phyloP scores from a whole-genome alignment of 2,888 invertebrate genomes.

The Synergus laeviventris region DNA sequence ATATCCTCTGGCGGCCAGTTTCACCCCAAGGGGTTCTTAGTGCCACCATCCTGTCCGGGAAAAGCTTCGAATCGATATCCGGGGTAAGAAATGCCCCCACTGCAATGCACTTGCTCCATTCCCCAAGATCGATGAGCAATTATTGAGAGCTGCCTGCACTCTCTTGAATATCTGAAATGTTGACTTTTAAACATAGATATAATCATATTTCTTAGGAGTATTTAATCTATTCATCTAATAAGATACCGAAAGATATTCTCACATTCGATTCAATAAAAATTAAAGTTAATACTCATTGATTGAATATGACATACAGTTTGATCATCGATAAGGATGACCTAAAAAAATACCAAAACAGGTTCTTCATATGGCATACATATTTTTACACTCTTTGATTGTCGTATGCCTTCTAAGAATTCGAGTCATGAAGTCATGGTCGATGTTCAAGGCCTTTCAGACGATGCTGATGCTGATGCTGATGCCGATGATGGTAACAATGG shows the following conservation, averaged over 20 bases:
- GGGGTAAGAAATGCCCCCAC: slow-evolving; percentile 67
- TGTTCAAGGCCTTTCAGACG: neutral
- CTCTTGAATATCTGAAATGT: slow-evolving; percentile 44
- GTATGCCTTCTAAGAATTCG: neutral
- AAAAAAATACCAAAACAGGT: slow-evolving; percentile 4
- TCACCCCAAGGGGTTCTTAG: slow-evolving; percentile 56
- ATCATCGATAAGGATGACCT: neutral
- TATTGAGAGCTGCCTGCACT: slow-evolving; percentile 64
- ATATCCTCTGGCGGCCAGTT: slow-evolving; percentile 52
- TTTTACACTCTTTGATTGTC: slow-evolving; percentile 7
- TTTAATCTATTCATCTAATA: neutral
- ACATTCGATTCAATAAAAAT: neutral
- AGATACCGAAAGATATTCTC: neutral
- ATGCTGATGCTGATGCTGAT: neutral
- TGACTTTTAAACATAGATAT: neutral
- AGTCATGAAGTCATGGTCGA: slow-evolving; percentile 16
- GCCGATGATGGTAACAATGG: slow-evolving; percentile 11
- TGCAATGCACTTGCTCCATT: slow-evolving; percentile 58
- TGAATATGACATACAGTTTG: slow-evolving; percentile 13
- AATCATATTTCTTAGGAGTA: no score
- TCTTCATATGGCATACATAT: neutral
- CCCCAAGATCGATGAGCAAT: slow-evolving; percentile 63
- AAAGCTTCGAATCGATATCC: slow-evolving; percentile 71
- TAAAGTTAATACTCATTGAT: neutral
- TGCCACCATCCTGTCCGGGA: slow-evolving; percentile 57